Percentiles rank a stretch among this genome's conserved stretches.
Conservation (phyloP, 2,888 invertebrate genomes). For the Drosophila limbata region DNA sequence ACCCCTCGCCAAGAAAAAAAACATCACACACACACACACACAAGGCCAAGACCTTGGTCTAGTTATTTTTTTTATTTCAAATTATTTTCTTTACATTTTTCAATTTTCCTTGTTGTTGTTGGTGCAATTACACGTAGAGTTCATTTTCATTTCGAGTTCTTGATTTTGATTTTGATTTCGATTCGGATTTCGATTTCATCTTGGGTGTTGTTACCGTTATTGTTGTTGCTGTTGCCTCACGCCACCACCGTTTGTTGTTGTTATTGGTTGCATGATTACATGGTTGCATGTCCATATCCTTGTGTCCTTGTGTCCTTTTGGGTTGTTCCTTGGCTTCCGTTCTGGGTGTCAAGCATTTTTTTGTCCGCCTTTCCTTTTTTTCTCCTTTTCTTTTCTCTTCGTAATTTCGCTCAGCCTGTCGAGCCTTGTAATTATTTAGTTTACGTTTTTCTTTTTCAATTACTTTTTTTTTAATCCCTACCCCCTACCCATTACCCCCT, state of each 20-base stretch:
- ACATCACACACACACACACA: constrained; percentile 11
- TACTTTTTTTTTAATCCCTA: neutral
- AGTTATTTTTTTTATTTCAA: constrained; percentile 48
- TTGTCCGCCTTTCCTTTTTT: constrained; percentile 32
- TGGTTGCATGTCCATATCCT: constrained; percentile 15
- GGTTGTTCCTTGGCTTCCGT: constrained; percentile 30
- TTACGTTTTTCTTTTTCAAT: constrained; percentile 32
- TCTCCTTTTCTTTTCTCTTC: constrained; percentile 35
- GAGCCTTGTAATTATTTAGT: constrained; percentile 76
- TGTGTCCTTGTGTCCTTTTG: neutral
- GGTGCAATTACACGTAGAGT: constrained; percentile 66
- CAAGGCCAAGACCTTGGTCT: constrained; percentile 64
- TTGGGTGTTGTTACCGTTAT: constrained; percentile 50
- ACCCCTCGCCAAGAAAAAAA: constrained; percentile 50
- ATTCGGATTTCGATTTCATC: constrained; percentile 19
- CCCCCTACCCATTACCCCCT: neutral
- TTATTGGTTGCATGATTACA: constrained; percentile 19
- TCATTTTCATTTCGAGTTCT: constrained; percentile 39
- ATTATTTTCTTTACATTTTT: constrained; percentile 29
- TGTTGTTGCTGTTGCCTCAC: constrained; percentile 17
- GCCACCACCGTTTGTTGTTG: constrained; percentile 29
- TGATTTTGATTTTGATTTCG: constrained; percentile 60
- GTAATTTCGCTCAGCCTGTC: constrained; percentile 12
- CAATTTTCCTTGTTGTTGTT: constrained; percentile 19
- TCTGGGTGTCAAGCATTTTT: constrained; percentile 69